phyloP scores from a whole-genome alignment of 2,888 invertebrate genomes.

The Eupithecia insigniata region DNA sequence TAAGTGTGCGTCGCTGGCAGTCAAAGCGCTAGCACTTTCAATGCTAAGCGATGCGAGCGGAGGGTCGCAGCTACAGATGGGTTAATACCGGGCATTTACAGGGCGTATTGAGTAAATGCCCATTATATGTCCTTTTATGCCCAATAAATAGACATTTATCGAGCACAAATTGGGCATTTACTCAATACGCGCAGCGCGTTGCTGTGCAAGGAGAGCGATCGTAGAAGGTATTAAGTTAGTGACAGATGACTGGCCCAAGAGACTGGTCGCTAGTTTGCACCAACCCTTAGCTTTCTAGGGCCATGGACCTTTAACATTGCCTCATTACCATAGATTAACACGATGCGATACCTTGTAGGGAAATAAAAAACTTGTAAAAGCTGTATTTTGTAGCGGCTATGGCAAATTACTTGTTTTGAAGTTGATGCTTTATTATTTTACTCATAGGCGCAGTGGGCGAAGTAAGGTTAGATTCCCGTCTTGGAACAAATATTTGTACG shows the following conservation, averaged over 20 bases:
- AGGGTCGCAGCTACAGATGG: no score
- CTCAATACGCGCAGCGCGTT: no score
- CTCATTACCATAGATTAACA: slow-evolving; percentile 44
- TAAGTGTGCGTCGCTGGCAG: no score
- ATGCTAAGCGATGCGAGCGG: no score
- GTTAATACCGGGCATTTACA: no score
- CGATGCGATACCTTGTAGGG: slow-evolving; percentile 27
- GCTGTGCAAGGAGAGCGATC: no score
- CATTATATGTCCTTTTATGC: no score
- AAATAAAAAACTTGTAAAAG: slow-evolving; percentile 27
- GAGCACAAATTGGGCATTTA: no score
- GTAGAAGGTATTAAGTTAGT: background rate
- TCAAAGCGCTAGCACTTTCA: no score
- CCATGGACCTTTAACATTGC: slow-evolving; percentile 24
- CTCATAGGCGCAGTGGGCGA: background rate
- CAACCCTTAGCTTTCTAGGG: slow-evolving; percentile 24
- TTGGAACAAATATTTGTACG: no score
- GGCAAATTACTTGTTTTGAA: slow-evolving; percentile 8
- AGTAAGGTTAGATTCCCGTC: background rate
- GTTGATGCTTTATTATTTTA: background rate
- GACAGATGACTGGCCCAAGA: background rate
- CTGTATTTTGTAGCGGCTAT: background rate
- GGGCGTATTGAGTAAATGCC: no score
- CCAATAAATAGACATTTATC: no score
- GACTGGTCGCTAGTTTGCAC: background rate